phyloP scores from a whole-genome alignment of 2,888 invertebrate genomes.

The Parnassius apollo region DNA sequence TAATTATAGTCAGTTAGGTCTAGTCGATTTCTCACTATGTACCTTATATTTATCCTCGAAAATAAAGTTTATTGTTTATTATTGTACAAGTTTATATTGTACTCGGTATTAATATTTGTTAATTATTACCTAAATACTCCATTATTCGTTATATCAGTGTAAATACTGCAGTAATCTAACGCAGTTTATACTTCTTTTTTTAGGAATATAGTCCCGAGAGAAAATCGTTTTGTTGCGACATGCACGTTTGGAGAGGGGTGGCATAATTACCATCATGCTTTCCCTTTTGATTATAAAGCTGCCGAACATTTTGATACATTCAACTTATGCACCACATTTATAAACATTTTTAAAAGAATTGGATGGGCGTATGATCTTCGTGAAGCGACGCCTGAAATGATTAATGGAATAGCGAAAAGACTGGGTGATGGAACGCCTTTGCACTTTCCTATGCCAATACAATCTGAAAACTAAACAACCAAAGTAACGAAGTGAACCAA shows the following conservation, averaged over 20 bases:
- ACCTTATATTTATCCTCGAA: too few relatives aligned
- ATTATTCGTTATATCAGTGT: too few relatives aligned
- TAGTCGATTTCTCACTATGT: too few relatives aligned
- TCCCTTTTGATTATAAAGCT: slow-evolving; percentile 85
- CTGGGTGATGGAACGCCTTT: slow-evolving; percentile 69
- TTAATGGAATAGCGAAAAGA: slow-evolving; percentile 66
- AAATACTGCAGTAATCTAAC: too few relatives aligned
- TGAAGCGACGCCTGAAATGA: slow-evolving; percentile 67
- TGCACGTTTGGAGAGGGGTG: slow-evolving; percentile 85
- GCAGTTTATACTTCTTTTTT: slow-evolving; percentile 32
- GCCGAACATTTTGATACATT: slow-evolving; percentile 77
- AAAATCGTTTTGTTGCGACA: slow-evolving; percentile 83
- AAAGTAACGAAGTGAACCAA: too few relatives aligned
- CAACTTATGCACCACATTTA: slow-evolving; percentile 62
- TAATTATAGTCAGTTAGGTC: too few relatives aligned
- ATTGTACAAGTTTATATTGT: too few relatives aligned
- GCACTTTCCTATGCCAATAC: slow-evolving; percentile 47
- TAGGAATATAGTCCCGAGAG: slow-evolving; percentile 83
- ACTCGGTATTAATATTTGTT: too few relatives aligned
- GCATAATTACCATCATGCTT: slow-evolving; percentile 90
- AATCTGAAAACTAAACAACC: neutral
- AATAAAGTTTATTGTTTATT: too few relatives aligned
- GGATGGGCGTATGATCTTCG: slow-evolving; percentile 71
- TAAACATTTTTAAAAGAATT: slow-evolving; percentile 59
- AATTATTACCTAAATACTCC: too few relatives aligned